Evolutionary conservation across 2,113 vertebrate genomes (phyloP), one percentile per base, ranked within the genome.

Genomic region (Paramisgurnus dabryanus): DNA sequence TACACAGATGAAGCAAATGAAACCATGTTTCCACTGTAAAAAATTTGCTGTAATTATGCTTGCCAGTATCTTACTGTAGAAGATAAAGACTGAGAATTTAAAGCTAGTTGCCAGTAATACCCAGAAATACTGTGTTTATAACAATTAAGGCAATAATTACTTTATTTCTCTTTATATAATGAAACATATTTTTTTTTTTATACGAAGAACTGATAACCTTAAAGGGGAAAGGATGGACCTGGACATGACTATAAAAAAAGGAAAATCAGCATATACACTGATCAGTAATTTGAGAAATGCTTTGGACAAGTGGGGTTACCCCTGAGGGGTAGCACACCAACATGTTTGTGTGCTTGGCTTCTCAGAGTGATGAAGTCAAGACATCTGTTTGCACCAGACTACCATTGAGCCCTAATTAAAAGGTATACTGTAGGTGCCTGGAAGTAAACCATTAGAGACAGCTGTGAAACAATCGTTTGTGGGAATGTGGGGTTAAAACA

Each of bases 301-400:
- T 89, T 70, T 83, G 77, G 84, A 88, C 86, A 85, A 87, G 85
- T 88, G 87, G 80, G 90, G 91, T 84, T 86, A 67, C 82, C 87
- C 90, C 84, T 79, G 10, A 88, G 72, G 27, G 90, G 88, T 86
- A 88, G 86, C 77, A 81, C 72, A 88, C n/a, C 77, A 53, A 49
- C 27, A 55, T 86, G 65, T 85, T 67, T 89, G 61, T 85, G 84
- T 72, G 79, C 65, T 85, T 79, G 80, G 77, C 74, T 83, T 89
- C 87, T 87, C 88, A 86, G 89, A 88, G 85, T 83, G 82, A 82
- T 86, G 83, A 76, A 85, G 83, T 85, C 70, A 88, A 87, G 89
- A 86, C 92, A 91, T 90, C 89, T 92, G 90, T 91, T 90, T 75
- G 82, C 86, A 84, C 80, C 83, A 90, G 84, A 86, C 88, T 77